phyloP scores from a whole-genome alignment of 2,888 invertebrate species.

The Tenthredo livida region DNA sequence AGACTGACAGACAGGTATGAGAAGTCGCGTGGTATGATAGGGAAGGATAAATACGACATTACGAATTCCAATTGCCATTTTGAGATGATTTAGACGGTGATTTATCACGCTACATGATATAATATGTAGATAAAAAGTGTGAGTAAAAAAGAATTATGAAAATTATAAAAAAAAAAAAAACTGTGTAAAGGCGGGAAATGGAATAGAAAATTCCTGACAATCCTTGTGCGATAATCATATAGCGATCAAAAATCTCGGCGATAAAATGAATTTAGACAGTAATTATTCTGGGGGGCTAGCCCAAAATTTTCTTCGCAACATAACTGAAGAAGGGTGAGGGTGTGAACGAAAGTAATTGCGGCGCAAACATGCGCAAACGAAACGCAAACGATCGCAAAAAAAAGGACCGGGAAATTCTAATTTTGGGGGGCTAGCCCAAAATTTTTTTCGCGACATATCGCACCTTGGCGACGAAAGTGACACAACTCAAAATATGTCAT shows the following conservation, averaged over 20 bases:
- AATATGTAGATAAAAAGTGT: not conserved
- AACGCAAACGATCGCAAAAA: too few species aligned
- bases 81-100: conserved; percentile 46
- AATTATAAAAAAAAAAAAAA: not conserved
- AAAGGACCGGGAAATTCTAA: too few species aligned
- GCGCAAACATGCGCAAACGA: too few species aligned
- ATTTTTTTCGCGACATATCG: too few species aligned
- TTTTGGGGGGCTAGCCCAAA: too few species aligned
- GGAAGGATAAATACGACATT: conserved; percentile 21
- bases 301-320: too few species aligned
- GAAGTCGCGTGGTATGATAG: conserved; percentile 13
- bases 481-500: too few species aligned
- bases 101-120: conserved; percentile 25
- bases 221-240: not conserved
- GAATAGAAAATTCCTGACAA: conserved; percentile 12
- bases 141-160: not conserved
- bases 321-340: too few species aligned
- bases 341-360: too few species aligned
- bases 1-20: conserved; percentile 38
- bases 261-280: too few species aligned
- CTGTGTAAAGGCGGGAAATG: not conserved
- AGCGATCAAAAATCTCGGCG: not conserved
- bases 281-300: too few species aligned
- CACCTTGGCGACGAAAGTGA: too few species aligned
- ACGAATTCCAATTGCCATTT: conserved; percentile 46